These are phyloP conservation scores for Strix occidentalis DNA, from an alignment of 2,797 vertebrate genomes.

Conservation along the genomic window DNA sequence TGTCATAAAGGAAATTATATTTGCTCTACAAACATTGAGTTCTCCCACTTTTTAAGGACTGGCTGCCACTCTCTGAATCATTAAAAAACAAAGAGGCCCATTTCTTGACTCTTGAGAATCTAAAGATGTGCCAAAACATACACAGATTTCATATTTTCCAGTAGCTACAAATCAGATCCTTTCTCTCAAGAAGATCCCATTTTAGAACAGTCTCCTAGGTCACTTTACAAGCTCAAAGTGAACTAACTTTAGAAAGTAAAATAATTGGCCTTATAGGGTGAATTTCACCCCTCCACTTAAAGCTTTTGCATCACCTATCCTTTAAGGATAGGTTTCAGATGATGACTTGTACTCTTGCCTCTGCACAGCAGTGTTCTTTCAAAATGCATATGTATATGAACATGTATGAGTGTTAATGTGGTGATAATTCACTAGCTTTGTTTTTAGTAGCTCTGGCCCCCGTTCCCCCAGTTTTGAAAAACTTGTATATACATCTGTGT, in stretches of 20 bases:
- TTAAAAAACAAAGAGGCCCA: background rate
- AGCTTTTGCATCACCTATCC: background rate
- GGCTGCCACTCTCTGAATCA: conserved; percentile 57
- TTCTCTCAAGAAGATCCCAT: conserved; percentile 48
- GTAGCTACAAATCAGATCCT: conserved; percentile 55
- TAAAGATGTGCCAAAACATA: conserved; percentile 65
- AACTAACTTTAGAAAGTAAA: conserved; percentile 40
- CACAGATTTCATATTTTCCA: conserved; percentile 70
- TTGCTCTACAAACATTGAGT: conserved; percentile 39
- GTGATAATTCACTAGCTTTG: background rate
- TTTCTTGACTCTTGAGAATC: conserved; percentile 52
- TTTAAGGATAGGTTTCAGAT: background rate
- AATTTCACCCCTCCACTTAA: background rate
- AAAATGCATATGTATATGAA: background rate
- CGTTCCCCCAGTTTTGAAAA: background rate
- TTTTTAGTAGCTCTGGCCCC: background rate
- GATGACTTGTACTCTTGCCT: background rate
- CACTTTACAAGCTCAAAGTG: background rate
- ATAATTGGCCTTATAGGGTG: conserved; percentile 35
- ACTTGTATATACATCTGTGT: fast-evolving
- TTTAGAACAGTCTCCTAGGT: conserved; percentile 54
- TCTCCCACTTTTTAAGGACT: conserved; percentile 52
- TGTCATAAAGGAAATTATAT: conserved; percentile 57
- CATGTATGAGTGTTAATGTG: fast-evolving
- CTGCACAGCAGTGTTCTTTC: background rate